Base-by-base conservation (phyloP, 1,140 invertebrate genomes). In the Tetraneura akinire region DNA sequence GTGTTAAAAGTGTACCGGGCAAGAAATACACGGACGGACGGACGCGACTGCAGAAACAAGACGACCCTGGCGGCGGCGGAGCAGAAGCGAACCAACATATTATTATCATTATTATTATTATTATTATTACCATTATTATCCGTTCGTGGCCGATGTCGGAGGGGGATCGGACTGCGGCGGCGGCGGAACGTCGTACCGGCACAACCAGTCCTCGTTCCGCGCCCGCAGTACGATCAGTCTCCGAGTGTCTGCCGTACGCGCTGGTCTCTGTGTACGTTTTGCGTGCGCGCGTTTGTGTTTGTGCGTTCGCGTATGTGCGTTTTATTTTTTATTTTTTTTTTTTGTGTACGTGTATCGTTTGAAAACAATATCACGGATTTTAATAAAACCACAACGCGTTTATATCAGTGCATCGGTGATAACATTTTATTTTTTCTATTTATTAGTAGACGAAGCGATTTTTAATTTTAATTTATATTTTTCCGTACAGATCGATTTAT, bases 1-100 rank as follows among this genome's bases (percentile, higher is more conserved):
- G 74, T 78, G 74, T 78, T 78, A 78, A 78, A 78, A 78, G 51
- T 78, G 74, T 78, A 47, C 55, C 55, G 74, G 74, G 29, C 13
- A 37, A 37, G 74, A 71, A 53, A 37, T 14, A 21, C 14, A 73
- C 70, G 42, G 62, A 64, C 60, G 23, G 68, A 73, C 70, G 21
- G 23, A 45, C 29, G 2, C 47, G 68, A 49, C 70, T 47, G 49
- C 70, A 29, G 68, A 51, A 71, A 71, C 68, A 71, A 71, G 68
- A 51, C 47, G 68, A 71, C 68, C 68, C 68, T 71, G 68, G 68
- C 68, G 68, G 68, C 68, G 16, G 68, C 18, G 32, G 21, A 1
- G 32, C 29, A 66, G 13, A 66, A 42, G 32, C 32, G 18, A 42
- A 66, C 62, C 32, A 32, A 66, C 26, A 1, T 18, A 32, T 62